phyloP scores from a whole-genome alignment of 2,888 invertebrate genomes.

The Dugesia japonica region DNA sequence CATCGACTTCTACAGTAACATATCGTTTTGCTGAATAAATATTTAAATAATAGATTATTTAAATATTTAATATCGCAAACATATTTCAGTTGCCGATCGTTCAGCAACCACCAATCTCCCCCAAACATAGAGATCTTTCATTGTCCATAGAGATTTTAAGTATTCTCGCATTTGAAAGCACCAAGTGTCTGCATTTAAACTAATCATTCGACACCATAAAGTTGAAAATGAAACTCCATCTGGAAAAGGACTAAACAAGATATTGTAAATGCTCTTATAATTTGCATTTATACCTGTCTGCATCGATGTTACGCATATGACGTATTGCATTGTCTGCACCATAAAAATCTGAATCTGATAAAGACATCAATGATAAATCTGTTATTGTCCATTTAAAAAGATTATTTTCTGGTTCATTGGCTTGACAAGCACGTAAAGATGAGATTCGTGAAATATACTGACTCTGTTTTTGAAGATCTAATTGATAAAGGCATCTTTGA shows the following conservation, averaged over 20 bases:
- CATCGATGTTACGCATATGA: slow-evolving; percentile 65
- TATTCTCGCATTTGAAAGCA: slow-evolving; percentile 77
- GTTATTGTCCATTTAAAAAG: slow-evolving; percentile 72
- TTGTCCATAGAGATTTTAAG: slow-evolving; percentile 73
- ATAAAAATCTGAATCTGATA: slow-evolving; percentile 73
- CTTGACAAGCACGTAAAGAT: not conserved
- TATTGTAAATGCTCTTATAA: too few relatives aligned
- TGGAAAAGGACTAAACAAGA: slow-evolving; percentile 70
- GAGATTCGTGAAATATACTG: not conserved
- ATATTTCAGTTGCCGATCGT: slow-evolving; percentile 50
- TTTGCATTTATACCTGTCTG: slow-evolving; percentile 58
- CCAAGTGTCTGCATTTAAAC: slow-evolving; percentile 67
- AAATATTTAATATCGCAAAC: slow-evolving; percentile 21
- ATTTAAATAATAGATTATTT: too few relatives aligned
- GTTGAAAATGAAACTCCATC: slow-evolving; percentile 72
- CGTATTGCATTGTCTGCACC: slow-evolving; percentile 61
- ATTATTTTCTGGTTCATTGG: slow-evolving; percentile 45
- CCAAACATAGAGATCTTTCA: slow-evolving; percentile 68
- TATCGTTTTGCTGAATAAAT: slow-evolving; percentile 16
- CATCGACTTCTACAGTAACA: slow-evolving; percentile 58
- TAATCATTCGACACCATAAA: slow-evolving; percentile 75
- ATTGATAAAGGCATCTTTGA: slow-evolving; percentile 2
- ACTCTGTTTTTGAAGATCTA: slow-evolving; percentile 20
- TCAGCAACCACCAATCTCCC: slow-evolving; percentile 79
- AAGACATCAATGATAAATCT: slow-evolving; percentile 58